These are phyloP conservation scores for Lindbergichthys nudifrons DNA, from an alignment of 2,797 vertebrate genomes.

Conservation along the genomic window DNA sequence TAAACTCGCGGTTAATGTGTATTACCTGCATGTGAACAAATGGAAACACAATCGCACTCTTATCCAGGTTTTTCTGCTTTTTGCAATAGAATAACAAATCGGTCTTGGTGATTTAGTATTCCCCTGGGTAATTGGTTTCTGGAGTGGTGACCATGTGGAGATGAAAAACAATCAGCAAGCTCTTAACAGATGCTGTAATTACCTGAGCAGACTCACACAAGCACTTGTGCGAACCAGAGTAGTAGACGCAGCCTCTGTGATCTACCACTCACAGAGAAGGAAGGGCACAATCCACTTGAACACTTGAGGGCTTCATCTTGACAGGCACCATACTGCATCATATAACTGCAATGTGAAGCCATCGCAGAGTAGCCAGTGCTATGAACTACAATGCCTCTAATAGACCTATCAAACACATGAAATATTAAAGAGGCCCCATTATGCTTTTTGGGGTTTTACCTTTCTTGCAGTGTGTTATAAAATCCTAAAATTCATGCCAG, in stretches of 20 bases:
- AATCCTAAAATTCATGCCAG: too few species aligned
- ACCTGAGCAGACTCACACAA: conserved; percentile 81
- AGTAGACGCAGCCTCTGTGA: conserved; percentile 64
- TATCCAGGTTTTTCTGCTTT: conserved; percentile 66
- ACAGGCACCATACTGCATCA: conserved; percentile 48
- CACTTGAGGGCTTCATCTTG: conserved; percentile 46
- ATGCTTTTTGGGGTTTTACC: too few species aligned
- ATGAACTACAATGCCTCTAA: conserved; percentile 1
- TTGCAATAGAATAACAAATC: conserved; percentile 74
- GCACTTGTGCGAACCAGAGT: conserved; percentile 61
- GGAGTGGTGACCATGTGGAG: conserved; percentile 87
- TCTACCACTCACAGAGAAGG: conserved; percentile 58
- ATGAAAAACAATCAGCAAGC: conserved; percentile 88
- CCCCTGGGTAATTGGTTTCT: conserved; percentile 86
- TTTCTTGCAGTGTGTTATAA: too few species aligned
- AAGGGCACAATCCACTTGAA: conserved; percentile 56
- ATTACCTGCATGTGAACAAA: conserved; percentile 57
- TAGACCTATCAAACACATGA: not conserved
- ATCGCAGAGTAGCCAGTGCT: conserved; percentile 2
- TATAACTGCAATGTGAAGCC: conserved; percentile 27
- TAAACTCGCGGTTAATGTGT: conserved; percentile 29
- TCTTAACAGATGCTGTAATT: conserved; percentile 89
- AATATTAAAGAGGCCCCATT: not conserved
- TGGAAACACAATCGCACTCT: conserved; percentile 41
- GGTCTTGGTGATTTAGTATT: conserved; percentile 78